Percentiles rank a stretch among this genome's conserved stretches.
Evolutionary conservation across 2,797 vertebrate genomes (phyloP).

Genomic region (Propithecus deckenii): DNA sequence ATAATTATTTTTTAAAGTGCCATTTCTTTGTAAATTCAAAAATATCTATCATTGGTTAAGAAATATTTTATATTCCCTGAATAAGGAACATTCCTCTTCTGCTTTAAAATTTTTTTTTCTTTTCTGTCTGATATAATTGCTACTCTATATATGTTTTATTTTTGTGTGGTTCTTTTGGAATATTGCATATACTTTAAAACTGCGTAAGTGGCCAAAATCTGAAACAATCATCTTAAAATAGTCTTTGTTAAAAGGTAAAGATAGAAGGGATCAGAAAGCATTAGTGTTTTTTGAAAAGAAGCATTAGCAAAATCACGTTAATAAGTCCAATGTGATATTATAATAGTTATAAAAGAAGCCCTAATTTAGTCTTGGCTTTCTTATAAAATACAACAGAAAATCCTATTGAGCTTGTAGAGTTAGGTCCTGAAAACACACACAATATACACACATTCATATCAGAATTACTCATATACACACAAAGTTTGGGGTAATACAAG

Average conservation of each 20-base stretch:
- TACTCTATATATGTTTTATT: not conserved
- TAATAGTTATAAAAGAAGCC: conserved; percentile 4
- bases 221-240: conserved; percentile 38
- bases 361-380: not conserved
- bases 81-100: not conserved
- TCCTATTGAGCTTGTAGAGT: not conserved
- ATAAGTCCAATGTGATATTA: not conserved
- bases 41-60: not conserved
- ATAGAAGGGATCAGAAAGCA: not conserved
- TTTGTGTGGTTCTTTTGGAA: not conserved
- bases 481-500: not conserved
- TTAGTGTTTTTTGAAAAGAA: conserved; percentile 14
- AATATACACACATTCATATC: not conserved
- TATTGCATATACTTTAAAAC: not conserved
- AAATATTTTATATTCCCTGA: conserved; percentile 7
- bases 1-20: conserved; percentile 9
- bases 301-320: conserved; percentile 8
- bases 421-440: not conserved
- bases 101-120: not conserved
- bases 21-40: conserved; percentile 16
- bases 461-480: not conserved
- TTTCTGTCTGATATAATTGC: not conserved
- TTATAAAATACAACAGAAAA: not conserved
- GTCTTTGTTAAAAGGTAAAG: conserved; percentile 32
- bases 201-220: conserved; percentile 24